These are phyloP conservation scores for Baccha elongata DNA, from an alignment of 2,888 invertebrate species.

Conservation along the genomic window DNA sequence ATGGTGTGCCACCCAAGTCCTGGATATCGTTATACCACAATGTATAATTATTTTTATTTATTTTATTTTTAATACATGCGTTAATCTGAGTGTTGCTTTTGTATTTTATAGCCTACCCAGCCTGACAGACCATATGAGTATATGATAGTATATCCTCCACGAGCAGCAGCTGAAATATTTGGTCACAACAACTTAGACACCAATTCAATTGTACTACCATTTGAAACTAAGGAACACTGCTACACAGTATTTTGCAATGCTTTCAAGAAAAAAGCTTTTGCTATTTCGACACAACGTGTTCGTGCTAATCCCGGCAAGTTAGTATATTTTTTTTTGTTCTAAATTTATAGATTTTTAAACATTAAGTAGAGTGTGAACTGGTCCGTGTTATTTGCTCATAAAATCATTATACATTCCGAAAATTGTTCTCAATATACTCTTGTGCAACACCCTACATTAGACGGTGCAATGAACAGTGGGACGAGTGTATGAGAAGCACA, in stretches of 20 bases:
- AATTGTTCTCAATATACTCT: too few species aligned
- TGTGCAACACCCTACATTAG: too few species aligned
- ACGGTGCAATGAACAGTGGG: too few species aligned
- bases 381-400: background rate
- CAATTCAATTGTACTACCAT: background rate
- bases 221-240: too few species aligned
- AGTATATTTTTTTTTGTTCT: background rate
- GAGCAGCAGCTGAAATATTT: background rate
- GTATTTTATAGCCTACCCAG: rapidly evolving
- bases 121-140: background rate
- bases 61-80: background rate
- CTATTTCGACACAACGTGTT: slow-evolving; percentile 9
- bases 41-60: background rate
- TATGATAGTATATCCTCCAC: background rate
- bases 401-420: too few species aligned
- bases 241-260: background rate
- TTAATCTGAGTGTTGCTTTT: too few species aligned
- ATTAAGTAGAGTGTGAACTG: background rate
- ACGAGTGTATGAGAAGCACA: too few species aligned
- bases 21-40: too few species aligned
- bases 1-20: background rate
- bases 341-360: background rate
- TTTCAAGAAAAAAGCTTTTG: background rate
- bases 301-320: background rate
- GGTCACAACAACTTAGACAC: background rate